These are phyloP conservation scores for Ceriagrion tenellum DNA, from an alignment of 2,888 invertebrate species.

Conservation along the genomic window DNA sequence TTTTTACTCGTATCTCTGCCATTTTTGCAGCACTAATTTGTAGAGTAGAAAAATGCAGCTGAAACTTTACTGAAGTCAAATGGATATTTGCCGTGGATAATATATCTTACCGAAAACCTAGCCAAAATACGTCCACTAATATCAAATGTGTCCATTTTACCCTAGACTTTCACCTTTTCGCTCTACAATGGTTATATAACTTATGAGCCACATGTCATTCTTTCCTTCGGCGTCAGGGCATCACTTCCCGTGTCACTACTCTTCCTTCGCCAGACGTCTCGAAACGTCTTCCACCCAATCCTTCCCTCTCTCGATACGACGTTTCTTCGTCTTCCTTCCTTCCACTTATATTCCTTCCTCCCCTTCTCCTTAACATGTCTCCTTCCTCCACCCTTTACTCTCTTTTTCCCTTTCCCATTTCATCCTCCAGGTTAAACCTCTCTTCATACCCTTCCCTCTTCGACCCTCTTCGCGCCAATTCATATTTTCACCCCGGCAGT, in stretches of 20 bases:
- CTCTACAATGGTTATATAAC: not conserved
- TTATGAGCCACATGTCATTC: not conserved
- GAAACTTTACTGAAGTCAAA: too few relatives aligned
- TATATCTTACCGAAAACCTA: too few relatives aligned
- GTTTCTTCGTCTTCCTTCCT: not conserved
- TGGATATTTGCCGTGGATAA: too few relatives aligned
- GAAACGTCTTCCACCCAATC: not conserved
- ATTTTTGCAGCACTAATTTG: too few relatives aligned
- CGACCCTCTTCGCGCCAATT: slow-evolving; percentile 17
- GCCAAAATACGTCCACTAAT: too few relatives aligned
- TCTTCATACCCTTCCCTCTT: not conserved
- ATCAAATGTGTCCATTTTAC: too few relatives aligned
- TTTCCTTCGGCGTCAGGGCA: not conserved
- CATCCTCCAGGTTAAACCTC: not conserved
- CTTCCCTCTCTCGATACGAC: not conserved
- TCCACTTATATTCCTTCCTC: not conserved
- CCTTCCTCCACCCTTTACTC: not conserved
- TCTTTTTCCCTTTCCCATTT: not conserved
- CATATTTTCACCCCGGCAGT: slow-evolving; percentile 6
- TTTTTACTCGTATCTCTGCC: too few relatives aligned
- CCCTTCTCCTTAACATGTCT: not conserved
- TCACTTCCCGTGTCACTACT: not conserved
- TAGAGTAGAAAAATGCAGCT: too few relatives aligned
- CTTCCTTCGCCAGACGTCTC: slow-evolving; percentile 1
- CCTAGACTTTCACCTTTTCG: not conserved